Percentiles rank a stretch among this genome's conserved stretches.
These are phyloP conservation scores for Macropodus opercularis DNA, from an alignment of 2,797 vertebrate genomes.

Conservation along the genomic window DNA sequence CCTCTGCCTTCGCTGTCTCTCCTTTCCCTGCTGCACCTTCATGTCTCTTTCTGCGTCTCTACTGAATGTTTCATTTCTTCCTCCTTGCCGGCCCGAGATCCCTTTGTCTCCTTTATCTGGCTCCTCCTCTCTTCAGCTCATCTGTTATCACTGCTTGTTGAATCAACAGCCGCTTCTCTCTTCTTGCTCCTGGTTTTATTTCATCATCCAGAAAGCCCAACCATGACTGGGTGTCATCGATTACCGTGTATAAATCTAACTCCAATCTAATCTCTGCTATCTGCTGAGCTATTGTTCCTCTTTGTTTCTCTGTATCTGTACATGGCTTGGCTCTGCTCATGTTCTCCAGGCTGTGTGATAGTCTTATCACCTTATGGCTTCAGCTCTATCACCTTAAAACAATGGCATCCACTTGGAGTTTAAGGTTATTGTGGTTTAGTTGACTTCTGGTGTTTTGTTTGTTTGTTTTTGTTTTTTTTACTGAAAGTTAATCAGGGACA, in stretches of 20 bases:
- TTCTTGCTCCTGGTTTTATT: constrained; percentile 44
- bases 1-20: constrained; percentile 52
- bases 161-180: constrained; percentile 53
- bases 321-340: constrained; percentile 32
- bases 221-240: constrained; percentile 60
- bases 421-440: constrained; percentile 30
- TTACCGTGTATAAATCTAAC: constrained; percentile 47
- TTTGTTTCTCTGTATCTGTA: constrained; percentile 57
- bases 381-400: constrained; percentile 36
- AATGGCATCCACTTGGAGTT: constrained; percentile 5
- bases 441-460: background rate
- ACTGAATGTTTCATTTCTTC: constrained; percentile 52
- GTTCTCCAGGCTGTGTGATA: constrained; percentile 49
- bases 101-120: constrained; percentile 62
- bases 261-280: constrained; percentile 66
- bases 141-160: constrained; percentile 60
- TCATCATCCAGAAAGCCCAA: constrained; percentile 63
- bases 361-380: constrained; percentile 51
- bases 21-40: constrained; percentile 69
- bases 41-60: constrained; percentile 62
- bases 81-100: constrained; percentile 43
- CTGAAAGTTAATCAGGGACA: constrained; percentile 32
- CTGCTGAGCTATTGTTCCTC: constrained; percentile 59
- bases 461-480: constrained; percentile 1
- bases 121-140: constrained; percentile 63